phyloP scores from a whole-genome alignment of 2,113 vertebrate genomes.

The Nycticebus coucang region DNA sequence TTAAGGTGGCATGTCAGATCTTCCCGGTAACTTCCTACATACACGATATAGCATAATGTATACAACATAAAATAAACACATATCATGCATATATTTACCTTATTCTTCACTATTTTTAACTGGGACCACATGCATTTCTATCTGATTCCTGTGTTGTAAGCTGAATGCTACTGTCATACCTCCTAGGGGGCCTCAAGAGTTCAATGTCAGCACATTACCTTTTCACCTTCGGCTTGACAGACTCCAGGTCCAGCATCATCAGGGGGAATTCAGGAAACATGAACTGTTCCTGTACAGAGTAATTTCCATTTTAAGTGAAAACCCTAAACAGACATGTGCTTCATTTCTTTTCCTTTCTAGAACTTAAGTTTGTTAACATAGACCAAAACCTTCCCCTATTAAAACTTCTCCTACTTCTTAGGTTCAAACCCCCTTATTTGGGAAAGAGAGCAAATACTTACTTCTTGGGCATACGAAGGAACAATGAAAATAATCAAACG shows the following conservation, averaged over 20 bases:
- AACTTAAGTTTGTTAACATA: conserved; percentile 38
- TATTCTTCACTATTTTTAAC: not conserved
- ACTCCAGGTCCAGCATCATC: conserved; percentile 60
- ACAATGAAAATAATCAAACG: not conserved
- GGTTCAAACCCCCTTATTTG: not conserved
- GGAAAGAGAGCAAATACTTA: not conserved
- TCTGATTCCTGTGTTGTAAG: not conserved
- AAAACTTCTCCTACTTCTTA: not conserved
- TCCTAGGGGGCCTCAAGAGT: not conserved
- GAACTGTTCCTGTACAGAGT: conserved; percentile 61
- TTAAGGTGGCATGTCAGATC: not conserved
- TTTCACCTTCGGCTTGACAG: conserved; percentile 60
- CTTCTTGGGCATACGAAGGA: not conserved
- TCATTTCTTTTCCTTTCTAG: not conserved
- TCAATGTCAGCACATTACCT: not conserved
- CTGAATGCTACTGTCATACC: not conserved
- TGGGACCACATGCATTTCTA: not conserved
- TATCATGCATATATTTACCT: not conserved
- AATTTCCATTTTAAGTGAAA: conserved; percentile 66
- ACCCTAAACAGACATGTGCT: conserved; percentile 47
- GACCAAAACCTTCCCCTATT: not conserved
- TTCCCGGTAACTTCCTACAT: not conserved
- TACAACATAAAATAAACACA: not conserved
- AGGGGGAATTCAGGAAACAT: conserved; percentile 60
- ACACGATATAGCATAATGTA: not conserved